Conservation (phyloP, 2,888 invertebrate species). For the Pristionchus fissidentatus region DNA sequence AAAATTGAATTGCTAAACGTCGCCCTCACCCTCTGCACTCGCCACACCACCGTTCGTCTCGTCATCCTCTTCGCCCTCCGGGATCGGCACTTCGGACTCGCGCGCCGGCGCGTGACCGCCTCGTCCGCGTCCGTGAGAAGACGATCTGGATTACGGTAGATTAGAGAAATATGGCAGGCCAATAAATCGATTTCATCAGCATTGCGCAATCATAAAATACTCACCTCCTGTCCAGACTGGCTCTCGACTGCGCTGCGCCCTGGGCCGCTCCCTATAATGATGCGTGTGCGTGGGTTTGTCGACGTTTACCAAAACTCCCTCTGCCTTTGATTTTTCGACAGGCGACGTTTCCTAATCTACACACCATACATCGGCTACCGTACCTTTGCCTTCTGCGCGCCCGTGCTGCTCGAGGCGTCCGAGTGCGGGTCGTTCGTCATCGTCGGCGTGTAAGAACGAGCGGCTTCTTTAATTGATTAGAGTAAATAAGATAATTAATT, state of each 20-base stretch:
- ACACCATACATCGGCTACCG: no score
- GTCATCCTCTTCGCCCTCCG: constrained; percentile 47
- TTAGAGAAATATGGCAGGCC: no score
- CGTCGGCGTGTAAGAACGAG: constrained; percentile 74
- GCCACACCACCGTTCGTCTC: neutral
- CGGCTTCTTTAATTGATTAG: constrained; percentile 58
- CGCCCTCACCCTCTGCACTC: constrained; percentile 9
- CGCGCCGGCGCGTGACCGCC: neutral
- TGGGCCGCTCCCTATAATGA: constrained; percentile 22
- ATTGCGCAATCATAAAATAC: no score
- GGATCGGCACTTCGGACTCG: constrained; percentile 26
- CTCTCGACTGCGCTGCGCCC: constrained; percentile 48
- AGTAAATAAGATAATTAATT: neutral
- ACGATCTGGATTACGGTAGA: constrained; percentile 6
- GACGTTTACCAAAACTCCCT: no score
- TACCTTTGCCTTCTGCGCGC: constrained; percentile 52
- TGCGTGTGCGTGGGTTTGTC: constrained; percentile 60
- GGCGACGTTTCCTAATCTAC: no score
- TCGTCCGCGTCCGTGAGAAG: constrained; percentile 39
- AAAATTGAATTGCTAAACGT: no score
- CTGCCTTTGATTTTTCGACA: no score
- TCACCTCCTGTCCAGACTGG: constrained; percentile 48
- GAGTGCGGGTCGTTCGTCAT: constrained; percentile 71
- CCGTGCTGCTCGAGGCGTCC: constrained; percentile 65
- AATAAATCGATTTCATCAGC: neutral